These are phyloP conservation scores for Poeciliopsis presidionis DNA, from an alignment of 2,797 vertebrate genomes.

Conservation along the genomic window DNA sequence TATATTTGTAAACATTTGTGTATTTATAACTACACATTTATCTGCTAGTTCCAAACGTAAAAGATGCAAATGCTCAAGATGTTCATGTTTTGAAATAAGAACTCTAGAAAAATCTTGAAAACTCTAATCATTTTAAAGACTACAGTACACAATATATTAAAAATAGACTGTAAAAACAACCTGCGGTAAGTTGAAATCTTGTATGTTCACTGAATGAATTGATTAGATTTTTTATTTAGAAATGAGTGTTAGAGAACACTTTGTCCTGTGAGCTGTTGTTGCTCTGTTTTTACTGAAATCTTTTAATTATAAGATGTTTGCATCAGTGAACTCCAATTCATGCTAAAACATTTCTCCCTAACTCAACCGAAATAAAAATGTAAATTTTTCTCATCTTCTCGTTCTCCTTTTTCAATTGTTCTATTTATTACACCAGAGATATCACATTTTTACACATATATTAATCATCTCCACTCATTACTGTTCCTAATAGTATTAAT, in stretches of 20 bases:
- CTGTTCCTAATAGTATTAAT: not conserved
- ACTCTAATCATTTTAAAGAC: not conserved
- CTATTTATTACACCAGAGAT: slow-evolving; percentile 3
- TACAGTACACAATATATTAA: too few relatives aligned
- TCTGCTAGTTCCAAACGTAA: slow-evolving; percentile 11
- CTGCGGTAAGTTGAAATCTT: not conserved
- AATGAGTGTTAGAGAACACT: not conserved
- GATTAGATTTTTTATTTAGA: not conserved
- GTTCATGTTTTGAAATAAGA: not conserved
- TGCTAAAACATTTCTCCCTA: not conserved
- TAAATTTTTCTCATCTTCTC: not conserved
- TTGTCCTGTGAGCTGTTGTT: slow-evolving; percentile 6
- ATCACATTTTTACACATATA: slow-evolving; percentile 8
- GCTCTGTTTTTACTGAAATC: not conserved
- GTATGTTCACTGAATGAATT: not conserved
- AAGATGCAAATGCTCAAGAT: not conserved
- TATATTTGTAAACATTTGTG: too few relatives aligned
- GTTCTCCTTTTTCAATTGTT: not conserved
- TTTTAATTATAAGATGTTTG: not conserved
- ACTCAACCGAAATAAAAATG: not conserved
- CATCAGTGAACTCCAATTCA: not conserved
- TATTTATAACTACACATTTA: not conserved
- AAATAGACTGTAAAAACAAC: not conserved
- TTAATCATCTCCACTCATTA: slow-evolving; percentile 8
- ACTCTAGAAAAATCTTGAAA: not conserved